Evolutionary conservation across 2,888 invertebrate genomes (phyloP).

Genomic region (Nephrotoma flavescens): DNA sequence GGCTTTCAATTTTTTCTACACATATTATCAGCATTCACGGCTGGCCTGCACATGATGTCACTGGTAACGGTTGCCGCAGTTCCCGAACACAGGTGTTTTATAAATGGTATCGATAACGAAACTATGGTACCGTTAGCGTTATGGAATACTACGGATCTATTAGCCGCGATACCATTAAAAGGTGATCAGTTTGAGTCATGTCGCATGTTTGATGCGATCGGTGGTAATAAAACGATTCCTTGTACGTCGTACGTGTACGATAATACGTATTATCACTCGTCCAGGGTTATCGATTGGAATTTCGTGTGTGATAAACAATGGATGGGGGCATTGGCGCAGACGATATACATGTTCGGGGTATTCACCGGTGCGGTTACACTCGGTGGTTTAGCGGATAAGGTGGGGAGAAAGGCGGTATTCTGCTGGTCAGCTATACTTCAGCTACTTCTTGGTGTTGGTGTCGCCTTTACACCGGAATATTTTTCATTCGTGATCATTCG

Average conservation of each 20-base stretch:
- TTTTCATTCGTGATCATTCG: constrained; percentile 51
- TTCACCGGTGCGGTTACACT: constrained; percentile 63
- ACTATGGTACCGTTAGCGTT: constrained; percentile 33
- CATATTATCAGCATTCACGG: constrained; percentile 59
- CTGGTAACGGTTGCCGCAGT: constrained; percentile 67
- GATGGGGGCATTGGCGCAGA: constrained; percentile 69
- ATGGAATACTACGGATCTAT: constrained; percentile 40
- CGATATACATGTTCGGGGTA: constrained; percentile 69
- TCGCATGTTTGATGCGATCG: constrained; percentile 31
- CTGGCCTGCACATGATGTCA: constrained; percentile 70
- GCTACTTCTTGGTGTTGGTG: constrained; percentile 50
- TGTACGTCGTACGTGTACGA: constrained; percentile 57
- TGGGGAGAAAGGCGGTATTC: constrained; percentile 66
- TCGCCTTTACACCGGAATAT: constrained; percentile 65
- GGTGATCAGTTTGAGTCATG: constrained; percentile 49
- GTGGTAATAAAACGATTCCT: constrained; percentile 27
- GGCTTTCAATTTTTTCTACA: constrained; percentile 63
- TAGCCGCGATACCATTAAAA: constrained; percentile 41
- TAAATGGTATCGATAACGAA: constrained; percentile 35
- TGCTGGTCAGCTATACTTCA: constrained; percentile 62
- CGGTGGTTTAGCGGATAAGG: constrained; percentile 64
- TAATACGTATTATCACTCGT: constrained; percentile 52
- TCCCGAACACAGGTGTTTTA: constrained; percentile 34
- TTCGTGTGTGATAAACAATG: constrained; percentile 65
- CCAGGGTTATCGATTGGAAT: constrained; percentile 68